These are phyloP conservation scores for Iphiclides podalirius DNA, from an alignment of 2,888 invertebrate genomes.

Conservation along the genomic window DNA sequence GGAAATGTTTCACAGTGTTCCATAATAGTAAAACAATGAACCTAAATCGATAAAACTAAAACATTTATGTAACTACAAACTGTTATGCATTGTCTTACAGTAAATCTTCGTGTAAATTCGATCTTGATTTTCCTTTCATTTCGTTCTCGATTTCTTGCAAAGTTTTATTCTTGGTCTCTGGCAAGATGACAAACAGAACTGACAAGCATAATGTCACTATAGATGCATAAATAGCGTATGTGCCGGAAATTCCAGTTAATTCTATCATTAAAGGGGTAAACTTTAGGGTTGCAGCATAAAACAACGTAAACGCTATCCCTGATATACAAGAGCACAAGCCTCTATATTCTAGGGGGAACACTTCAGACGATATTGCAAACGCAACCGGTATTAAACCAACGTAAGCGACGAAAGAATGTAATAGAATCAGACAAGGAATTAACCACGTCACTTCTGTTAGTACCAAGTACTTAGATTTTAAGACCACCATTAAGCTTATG, in stretches of 20 bases:
- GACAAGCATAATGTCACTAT: conserved; percentile 24
- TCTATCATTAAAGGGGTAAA: conserved; percentile 39
- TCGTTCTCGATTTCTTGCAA: conserved; percentile 44
- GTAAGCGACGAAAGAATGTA: conserved; percentile 37
- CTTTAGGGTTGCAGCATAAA: conserved; percentile 35
- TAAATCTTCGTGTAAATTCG: background rate
- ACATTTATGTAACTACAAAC: too few relatives aligned
- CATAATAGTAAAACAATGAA: too few relatives aligned
- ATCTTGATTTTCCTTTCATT: conserved; percentile 28
- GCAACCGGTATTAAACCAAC: conserved; percentile 38
- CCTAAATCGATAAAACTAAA: too few relatives aligned
- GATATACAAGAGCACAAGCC: conserved; percentile 33
- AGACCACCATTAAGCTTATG: conserved; percentile 26
- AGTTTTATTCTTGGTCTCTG: conserved; percentile 44
- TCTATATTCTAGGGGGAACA: conserved; percentile 41
- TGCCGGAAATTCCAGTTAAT: conserved; percentile 34
- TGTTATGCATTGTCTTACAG: background rate
- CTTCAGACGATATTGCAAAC: conserved; percentile 37
- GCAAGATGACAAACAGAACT: conserved; percentile 35
- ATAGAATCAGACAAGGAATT: conserved; percentile 34
- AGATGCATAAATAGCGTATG: conserved; percentile 33
- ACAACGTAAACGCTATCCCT: conserved; percentile 35
- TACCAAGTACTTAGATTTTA: conserved; percentile 8
- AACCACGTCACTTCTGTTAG: conserved; percentile 19
- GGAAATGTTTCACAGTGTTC: too few relatives aligned